Conservation (phyloP, 2,113 vertebrate genomes). For the Microtus ochrogaster region DNA sequence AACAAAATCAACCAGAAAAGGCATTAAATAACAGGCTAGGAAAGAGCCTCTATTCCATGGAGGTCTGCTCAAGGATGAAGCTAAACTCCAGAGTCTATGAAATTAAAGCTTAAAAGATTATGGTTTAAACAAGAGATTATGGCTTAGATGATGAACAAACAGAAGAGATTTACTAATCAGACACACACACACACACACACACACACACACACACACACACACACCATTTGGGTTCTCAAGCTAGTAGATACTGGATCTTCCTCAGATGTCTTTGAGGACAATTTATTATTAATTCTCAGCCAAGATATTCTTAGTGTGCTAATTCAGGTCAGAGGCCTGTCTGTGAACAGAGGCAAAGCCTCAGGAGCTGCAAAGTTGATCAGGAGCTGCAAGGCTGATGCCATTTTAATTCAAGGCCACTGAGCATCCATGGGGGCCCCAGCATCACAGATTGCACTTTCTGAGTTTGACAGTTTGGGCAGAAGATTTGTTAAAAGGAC, state of each 20-base stretch:
- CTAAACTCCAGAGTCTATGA: slow-evolving; percentile 77
- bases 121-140: slow-evolving; percentile 65
- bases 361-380: neutral
- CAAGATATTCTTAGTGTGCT: neutral
- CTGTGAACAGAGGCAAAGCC: slow-evolving; percentile 8
- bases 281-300: neutral
- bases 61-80: slow-evolving; percentile 73
- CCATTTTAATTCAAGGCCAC: neutral
- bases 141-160: slow-evolving; percentile 61
- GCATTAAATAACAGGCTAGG: slow-evolving; percentile 38
- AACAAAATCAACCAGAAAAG: slow-evolving; percentile 48
- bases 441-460: neutral
- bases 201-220: neutral
- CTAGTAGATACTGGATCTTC: neutral
- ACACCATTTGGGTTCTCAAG: neutral
- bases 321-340: neutral
- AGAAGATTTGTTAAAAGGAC: neutral
- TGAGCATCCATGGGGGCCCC: neutral
- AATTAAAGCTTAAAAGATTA: slow-evolving; percentile 89
- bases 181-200: neutral
- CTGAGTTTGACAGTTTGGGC: neutral
- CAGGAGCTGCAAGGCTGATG: neutral
- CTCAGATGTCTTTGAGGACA: neutral
- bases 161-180: slow-evolving; percentile 51
- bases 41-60: slow-evolving; percentile 11